A percentile compares a stretch with the other conserved stretches of the same genome.
Evolutionary conservation across 2,888 invertebrate species (phyloP).

Genomic region (Panzeria rudis): DNA sequence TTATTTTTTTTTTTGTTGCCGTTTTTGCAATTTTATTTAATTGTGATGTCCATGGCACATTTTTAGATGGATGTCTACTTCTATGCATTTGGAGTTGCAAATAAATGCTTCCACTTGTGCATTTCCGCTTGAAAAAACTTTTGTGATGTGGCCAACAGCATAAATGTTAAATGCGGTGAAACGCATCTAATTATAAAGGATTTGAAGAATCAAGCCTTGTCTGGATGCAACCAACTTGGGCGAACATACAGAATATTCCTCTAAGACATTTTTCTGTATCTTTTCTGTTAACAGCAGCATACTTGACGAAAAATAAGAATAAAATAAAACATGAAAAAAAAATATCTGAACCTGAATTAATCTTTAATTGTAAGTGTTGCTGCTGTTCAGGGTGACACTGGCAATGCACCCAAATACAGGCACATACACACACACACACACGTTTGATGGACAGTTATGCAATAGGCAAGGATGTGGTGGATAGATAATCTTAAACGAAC

Average conservation of each 20-base stretch:
- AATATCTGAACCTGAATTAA: conserved; percentile 3
- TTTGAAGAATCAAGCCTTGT: conserved; percentile 51
- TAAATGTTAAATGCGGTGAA: conserved; percentile 64
- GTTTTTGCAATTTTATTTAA: conserved; percentile 59
- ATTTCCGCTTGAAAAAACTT: conserved; percentile 68
- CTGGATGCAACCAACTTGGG: conserved; percentile 4
- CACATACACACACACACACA: conserved; percentile 3
- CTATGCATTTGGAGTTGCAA: conserved; percentile 33
- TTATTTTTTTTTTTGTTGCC: neutral
- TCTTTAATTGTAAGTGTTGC: conserved; percentile 40
- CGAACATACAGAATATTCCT: neutral
- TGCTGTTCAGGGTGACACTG: conserved; percentile 16
- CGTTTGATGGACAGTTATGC: neutral
- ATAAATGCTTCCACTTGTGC: conserved; percentile 67
- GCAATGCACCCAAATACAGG: neutral
- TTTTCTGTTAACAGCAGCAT: conserved; percentile 1
- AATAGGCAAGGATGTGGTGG: neutral
- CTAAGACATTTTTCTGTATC: neutral
- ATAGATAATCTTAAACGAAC: neutral
- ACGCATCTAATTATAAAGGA: conserved; percentile 69
- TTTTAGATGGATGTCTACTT: conserved; percentile 54
- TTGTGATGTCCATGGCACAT: conserved; percentile 62
- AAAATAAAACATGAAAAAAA: neutral
- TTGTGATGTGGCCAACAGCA: conserved; percentile 56
- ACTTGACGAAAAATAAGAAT: conserved; percentile 28